These are phyloP conservation scores for Protonibea diacanthus DNA, from an alignment of 2,797 vertebrate genomes.

Conservation along the genomic window DNA sequence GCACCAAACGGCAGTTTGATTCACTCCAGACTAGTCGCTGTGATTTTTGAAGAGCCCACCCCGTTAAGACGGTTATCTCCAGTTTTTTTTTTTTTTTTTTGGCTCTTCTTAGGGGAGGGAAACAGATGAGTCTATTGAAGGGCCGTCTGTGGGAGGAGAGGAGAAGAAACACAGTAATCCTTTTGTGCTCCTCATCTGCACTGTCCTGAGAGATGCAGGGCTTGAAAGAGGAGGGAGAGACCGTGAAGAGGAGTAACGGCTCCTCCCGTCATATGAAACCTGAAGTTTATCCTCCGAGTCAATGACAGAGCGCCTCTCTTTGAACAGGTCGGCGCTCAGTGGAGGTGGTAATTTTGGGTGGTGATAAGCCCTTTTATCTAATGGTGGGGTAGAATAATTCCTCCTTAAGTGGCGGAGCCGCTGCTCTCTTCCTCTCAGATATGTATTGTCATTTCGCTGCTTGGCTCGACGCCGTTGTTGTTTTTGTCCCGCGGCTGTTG, in stretches of 20 bases:
- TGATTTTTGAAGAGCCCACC: constrained; percentile 54
- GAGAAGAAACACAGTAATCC: constrained; percentile 81
- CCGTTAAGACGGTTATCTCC: constrained; percentile 61
- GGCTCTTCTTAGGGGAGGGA: constrained; percentile 51
- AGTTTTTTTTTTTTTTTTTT: constrained; percentile 49
- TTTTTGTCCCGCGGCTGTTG: constrained; percentile 70
- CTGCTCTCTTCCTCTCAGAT: constrained; percentile 38
- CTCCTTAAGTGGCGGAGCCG: constrained; percentile 60
- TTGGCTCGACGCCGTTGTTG: constrained; percentile 51
- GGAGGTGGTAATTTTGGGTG: constrained; percentile 85
- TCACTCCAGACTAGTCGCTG: constrained; percentile 47
- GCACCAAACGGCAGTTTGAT: constrained; percentile 63
- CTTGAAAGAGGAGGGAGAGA: constrained; percentile 37
- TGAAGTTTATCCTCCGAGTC: constrained; percentile 84
- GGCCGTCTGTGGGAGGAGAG: constrained; percentile 79
- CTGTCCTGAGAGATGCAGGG: constrained; percentile 70
- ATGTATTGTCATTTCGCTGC: constrained; percentile 59
- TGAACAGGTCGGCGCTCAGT: constrained; percentile 78
- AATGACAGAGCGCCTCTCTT: constrained; percentile 81
- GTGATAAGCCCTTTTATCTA: constrained; percentile 87
- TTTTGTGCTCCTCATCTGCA: constrained; percentile 83
- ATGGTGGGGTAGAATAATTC: constrained; percentile 85
- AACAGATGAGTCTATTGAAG: constrained; percentile 76
- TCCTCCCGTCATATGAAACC: constrained; percentile 81
- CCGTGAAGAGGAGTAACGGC: constrained; percentile 32